Evolutionary conservation across 2,888 invertebrate species (phyloP).

Genomic region (Pollenia griseotomentosa): DNA sequence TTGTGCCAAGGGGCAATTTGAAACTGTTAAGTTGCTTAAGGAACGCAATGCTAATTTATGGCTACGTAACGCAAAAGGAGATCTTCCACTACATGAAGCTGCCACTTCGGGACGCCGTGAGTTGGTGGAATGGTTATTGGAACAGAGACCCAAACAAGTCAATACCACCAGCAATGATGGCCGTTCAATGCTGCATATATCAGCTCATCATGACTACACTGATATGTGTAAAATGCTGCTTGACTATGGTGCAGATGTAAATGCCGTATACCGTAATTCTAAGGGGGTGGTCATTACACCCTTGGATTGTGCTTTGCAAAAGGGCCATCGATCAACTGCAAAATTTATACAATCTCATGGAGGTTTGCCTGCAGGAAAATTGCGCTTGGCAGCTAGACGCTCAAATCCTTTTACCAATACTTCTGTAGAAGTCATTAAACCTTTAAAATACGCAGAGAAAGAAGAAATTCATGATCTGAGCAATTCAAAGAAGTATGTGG

Average conservation of each 20-base stretch:
- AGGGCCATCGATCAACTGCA: conserved; percentile 94
- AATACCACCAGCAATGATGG: conserved; percentile 97
- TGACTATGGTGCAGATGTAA: conserved; percentile 93
- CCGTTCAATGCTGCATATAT: conserved; percentile 95
- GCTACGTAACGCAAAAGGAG: conserved; percentile 96
- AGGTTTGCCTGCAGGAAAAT: conserved; percentile 91
- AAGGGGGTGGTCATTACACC: conserved; percentile 95
- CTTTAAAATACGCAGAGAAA: conserved; percentile 82
- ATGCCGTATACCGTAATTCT: conserved; percentile 92
- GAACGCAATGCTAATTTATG: conserved; percentile 94
- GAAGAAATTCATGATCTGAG: conserved; percentile 82
- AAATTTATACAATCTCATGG: conserved; percentile 96
- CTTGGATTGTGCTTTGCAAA: conserved; percentile 94
- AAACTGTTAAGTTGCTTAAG: conserved; percentile 90
- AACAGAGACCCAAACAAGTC: conserved; percentile 92
- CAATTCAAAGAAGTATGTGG: conserved; percentile 82
- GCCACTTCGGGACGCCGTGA: conserved; percentile 95
- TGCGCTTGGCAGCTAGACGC: conserved; percentile 84
- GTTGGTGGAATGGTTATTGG: conserved; percentile 94
- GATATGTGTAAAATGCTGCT: conserved; percentile 95
- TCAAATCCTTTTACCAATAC: conserved; percentile 82
- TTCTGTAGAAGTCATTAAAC: conserved; percentile 81
- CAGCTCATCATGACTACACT: conserved; percentile 96
- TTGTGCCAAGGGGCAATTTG: conserved; percentile 97
- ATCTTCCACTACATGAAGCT: conserved; percentile 98